These are phyloP conservation scores for Tipula helvola DNA, from an alignment of 2,888 invertebrate genomes.

Conservation along the genomic window DNA sequence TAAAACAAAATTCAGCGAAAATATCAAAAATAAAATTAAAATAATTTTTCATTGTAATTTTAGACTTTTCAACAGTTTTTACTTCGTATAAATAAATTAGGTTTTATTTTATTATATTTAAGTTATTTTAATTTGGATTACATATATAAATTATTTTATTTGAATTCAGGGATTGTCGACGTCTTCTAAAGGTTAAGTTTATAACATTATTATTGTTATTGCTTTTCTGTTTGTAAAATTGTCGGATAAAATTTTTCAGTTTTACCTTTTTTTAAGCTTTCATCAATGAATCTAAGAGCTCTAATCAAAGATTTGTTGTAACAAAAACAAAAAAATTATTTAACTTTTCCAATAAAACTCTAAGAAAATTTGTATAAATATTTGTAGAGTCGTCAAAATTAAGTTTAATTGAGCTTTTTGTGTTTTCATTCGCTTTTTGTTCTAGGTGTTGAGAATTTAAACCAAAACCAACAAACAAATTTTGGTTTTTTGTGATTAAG, in stretches of 20 bases:
- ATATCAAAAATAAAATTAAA: neutral
- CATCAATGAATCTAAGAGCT: neutral
- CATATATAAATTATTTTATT: neutral
- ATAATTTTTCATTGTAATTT: neutral
- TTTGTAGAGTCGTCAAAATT: neutral
- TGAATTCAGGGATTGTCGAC: neutral
- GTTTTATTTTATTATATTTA: neutral
- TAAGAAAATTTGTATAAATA: too few relatives aligned
- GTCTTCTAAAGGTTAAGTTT: neutral
- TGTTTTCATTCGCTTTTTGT: neutral
- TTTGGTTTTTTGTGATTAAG: neutral
- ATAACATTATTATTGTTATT: neutral
- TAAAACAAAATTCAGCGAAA: neutral
- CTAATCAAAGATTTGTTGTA: neutral
- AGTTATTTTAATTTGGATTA: neutral
- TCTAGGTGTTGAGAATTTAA: neutral
- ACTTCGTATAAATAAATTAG: neutral
- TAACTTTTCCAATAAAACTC: too few relatives aligned
- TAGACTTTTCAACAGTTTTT: neutral
- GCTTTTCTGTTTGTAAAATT: neutral
- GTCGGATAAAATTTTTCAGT: neutral
- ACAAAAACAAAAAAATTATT: neutral
- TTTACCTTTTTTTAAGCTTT: neutral
- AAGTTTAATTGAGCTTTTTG: neutral
- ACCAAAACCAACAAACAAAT: neutral